Conservation (phyloP, 2,113 vertebrate species). For the Lepidothrix coronata region DNA sequence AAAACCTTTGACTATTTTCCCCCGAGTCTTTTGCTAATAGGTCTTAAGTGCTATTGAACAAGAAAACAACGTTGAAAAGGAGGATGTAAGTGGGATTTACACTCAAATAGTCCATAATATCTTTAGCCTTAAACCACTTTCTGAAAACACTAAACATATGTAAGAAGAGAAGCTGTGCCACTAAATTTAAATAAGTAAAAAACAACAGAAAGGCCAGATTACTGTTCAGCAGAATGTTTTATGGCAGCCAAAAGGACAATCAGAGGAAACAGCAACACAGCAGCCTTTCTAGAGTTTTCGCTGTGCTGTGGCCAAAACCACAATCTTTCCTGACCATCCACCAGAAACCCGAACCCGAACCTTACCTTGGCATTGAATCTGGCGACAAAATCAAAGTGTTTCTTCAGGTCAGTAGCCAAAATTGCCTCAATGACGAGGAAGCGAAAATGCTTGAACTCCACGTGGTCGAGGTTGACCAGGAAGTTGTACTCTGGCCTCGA, state of each 20-base stretch:
- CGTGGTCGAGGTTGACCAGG: conserved; percentile 89
- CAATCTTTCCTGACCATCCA: neutral
- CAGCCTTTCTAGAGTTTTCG: neutral
- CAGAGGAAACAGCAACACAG: neutral
- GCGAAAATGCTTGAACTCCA: conserved; percentile 97
- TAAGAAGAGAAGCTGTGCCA: neutral
- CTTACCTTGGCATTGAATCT: conserved; percentile 95
- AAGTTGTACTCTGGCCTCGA: conserved; percentile 95
- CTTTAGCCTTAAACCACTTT: neutral
- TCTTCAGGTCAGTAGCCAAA: conserved; percentile 96
- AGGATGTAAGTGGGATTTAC: neutral
- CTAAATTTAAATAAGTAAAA: neutral
- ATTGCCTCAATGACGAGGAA: conserved; percentile 99
- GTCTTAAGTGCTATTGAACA: neutral
- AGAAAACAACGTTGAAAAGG: neutral
- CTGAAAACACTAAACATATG: neutral
- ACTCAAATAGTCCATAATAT: neutral
- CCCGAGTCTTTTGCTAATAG: neutral
- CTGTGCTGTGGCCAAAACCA: neutral
- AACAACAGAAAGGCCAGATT: neutral
- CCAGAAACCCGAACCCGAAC: neutral
- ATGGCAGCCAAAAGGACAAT: neutral
- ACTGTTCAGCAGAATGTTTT: neutral
- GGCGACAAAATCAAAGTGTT: conserved; percentile 97
- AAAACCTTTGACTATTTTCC: neutral